These are phyloP conservation scores for Vulpes lagopus DNA, from an alignment of 2,113 vertebrate genomes.

Conservation along the genomic window DNA sequence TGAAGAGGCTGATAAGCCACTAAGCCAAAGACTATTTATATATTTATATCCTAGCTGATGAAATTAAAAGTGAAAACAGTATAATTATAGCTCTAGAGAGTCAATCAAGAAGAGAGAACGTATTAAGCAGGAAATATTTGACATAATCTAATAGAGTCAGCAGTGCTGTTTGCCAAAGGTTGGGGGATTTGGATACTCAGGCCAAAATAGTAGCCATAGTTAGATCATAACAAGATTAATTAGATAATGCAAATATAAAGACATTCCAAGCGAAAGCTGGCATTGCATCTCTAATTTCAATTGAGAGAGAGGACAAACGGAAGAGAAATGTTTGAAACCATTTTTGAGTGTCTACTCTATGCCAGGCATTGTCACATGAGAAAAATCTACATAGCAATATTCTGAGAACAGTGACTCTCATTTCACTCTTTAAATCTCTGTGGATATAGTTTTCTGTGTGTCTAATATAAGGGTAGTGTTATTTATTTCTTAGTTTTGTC, in stretches of 20 bases:
- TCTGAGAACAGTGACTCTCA: not conserved
- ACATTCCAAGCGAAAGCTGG: not conserved
- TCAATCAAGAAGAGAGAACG: not conserved
- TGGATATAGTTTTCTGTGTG: not conserved
- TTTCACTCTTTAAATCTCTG: not conserved
- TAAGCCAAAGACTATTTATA: not conserved
- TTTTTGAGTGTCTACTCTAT: not conserved
- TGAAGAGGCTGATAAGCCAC: not conserved
- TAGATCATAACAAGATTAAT: not conserved
- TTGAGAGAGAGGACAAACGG: not conserved
- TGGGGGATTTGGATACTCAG: not conserved
- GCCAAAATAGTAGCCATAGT: not conserved
- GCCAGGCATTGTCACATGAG: not conserved
- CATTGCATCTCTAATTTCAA: not conserved
- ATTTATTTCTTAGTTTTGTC: not conserved
- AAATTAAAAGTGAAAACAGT: not conserved
- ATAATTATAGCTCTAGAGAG: not conserved
- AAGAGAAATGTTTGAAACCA: not conserved
- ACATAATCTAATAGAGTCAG: not conserved
- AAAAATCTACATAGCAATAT: not conserved
- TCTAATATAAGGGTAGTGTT: not conserved
- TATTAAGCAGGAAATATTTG: not conserved
- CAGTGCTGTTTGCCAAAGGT: not conserved
- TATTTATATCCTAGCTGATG: not conserved
- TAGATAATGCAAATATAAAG: not conserved